phyloP scores from a whole-genome alignment of 2,888 invertebrate species.

The Chloroclystis v-ata region DNA sequence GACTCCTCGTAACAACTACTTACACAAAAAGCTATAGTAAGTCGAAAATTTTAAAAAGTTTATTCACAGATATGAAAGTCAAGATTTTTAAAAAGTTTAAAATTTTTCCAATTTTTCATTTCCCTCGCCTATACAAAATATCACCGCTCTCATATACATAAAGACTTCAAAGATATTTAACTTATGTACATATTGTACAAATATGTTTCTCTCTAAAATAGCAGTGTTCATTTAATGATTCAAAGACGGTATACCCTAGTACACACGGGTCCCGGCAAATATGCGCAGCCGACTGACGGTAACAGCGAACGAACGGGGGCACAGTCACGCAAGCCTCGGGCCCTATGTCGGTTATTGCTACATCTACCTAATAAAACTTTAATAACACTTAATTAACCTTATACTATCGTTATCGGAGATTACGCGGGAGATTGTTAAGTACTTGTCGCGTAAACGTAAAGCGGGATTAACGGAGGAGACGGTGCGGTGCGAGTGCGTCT shows the following conservation, averaged over 20 bases:
- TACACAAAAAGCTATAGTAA: constrained; percentile 60
- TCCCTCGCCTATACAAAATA: constrained; percentile 67
- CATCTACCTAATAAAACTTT: constrained; percentile 47
- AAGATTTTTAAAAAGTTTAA: constrained; percentile 48
- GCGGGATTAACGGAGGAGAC: constrained; percentile 27
- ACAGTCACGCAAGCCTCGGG: background rate
- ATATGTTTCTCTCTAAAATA: constrained; percentile 54
- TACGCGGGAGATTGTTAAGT: constrained; percentile 50
- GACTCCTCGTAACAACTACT: constrained; percentile 49
- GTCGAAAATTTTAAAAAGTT: constrained; percentile 35
- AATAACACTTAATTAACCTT: constrained; percentile 60
- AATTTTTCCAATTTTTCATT: constrained; percentile 40
- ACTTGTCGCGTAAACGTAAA: constrained; percentile 41
- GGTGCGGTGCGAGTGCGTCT: constrained; percentile 33
- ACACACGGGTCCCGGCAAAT: constrained; percentile 44
- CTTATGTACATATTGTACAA: constrained; percentile 69
- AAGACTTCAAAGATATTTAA: constrained; percentile 48
- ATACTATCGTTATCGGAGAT: constrained; percentile 37
- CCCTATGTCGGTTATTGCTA: constrained; percentile 50
- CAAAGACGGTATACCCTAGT: constrained; percentile 41
- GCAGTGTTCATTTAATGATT: constrained; percentile 47
- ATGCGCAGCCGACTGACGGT: constrained; percentile 42
- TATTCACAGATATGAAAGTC: constrained; percentile 40
- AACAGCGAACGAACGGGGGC: background rate
- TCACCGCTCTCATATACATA: constrained; percentile 69